Base-by-base conservation (phyloP, 2,888 invertebrate species). In the Aphidoletes aphidimyza region DNA sequence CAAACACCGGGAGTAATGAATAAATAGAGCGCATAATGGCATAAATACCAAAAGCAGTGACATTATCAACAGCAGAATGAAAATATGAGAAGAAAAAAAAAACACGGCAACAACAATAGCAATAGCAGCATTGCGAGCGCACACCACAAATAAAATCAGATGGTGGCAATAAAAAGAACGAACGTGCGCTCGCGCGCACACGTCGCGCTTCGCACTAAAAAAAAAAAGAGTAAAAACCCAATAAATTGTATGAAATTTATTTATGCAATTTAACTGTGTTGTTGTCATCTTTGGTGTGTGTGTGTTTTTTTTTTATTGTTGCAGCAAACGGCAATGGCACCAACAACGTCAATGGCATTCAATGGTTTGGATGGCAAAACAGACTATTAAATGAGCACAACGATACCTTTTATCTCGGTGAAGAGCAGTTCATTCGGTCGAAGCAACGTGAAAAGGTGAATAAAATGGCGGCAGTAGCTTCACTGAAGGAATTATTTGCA, bases 271-370 rank as follows among this genome's bases (percentile, higher is more conserved):
- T 69, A 34, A 69, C 30, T 69, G 69, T 69, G 26, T 30, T 69
- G 69, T 69, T 69, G 69, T 69, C 26, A 69, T 69, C 69, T 69
- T 69, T 30, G 30, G 42, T 42, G 42, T n/a, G n/a, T n/a, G n/a
- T n/a, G n/a, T n/a, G n/a, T n/a, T n/a, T n/a, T n/a, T n/a, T 54
- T 54, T 69, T 69, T 69, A 69, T 69, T 69, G 69, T 69, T 69
- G 69, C 69, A 30, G 17, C 9, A 17, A 26, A 69, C 42, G 42
- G 30, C 14, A 69, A 0, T 0, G 2, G 5, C 69, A 26, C 17
- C 9, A n/a, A n/a, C n/a, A n/a, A n/a, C n/a, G n/a, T n/a, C n/a
- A n/a, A n/a, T n/a, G n/a, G n/a, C n/a, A 30, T 30, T 69, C 30
- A 69, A 69, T 69, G 30, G 8, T 47, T 47, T 47, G 47, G 17